These are phyloP conservation scores for Orbicella faveolata DNA, from an alignment of 64 coral and sea anemone species.

Conservation along the genomic window DNA sequence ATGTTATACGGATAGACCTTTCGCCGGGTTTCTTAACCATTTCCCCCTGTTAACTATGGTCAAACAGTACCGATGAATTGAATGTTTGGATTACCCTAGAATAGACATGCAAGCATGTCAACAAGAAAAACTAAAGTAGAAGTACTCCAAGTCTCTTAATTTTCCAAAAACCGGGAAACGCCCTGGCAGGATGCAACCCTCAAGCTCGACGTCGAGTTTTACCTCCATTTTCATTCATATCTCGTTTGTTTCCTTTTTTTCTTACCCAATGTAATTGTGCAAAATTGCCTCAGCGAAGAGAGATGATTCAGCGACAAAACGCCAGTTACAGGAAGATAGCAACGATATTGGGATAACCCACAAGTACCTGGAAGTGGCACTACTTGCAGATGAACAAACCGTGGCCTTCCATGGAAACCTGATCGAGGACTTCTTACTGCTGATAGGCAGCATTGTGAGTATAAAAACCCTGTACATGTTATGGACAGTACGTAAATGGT, in stretches of 20 bases:
- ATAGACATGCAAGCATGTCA: too few species aligned
- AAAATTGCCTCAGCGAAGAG: background rate
- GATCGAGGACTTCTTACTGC: slow-evolving; percentile 20
- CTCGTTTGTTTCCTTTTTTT: background rate
- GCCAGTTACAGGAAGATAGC: background rate
- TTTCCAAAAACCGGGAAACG: too few species aligned
- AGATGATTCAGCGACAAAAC: background rate
- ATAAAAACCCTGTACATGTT: background rate
- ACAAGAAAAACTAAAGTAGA: too few species aligned
- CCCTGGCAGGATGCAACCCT: too few species aligned
- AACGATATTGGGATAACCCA: background rate
- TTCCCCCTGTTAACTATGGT: too few species aligned
- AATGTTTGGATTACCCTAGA: too few species aligned
- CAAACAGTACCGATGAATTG: too few species aligned
- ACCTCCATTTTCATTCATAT: background rate
- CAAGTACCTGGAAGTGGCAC: slow-evolving; percentile 45
- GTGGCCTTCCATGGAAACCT: background rate
- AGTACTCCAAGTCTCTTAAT: too few species aligned
- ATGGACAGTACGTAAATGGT: background rate
- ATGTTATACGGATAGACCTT: too few species aligned
- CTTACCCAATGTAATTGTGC: background rate
- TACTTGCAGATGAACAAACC: slow-evolving; percentile 41
- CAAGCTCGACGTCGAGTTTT: too few species aligned
- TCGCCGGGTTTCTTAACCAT: too few species aligned
- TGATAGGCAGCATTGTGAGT: slow-evolving; percentile 45